Base-by-base conservation (phyloP, 2,888 invertebrate genomes). In the Incurvaria masculella region DNA sequence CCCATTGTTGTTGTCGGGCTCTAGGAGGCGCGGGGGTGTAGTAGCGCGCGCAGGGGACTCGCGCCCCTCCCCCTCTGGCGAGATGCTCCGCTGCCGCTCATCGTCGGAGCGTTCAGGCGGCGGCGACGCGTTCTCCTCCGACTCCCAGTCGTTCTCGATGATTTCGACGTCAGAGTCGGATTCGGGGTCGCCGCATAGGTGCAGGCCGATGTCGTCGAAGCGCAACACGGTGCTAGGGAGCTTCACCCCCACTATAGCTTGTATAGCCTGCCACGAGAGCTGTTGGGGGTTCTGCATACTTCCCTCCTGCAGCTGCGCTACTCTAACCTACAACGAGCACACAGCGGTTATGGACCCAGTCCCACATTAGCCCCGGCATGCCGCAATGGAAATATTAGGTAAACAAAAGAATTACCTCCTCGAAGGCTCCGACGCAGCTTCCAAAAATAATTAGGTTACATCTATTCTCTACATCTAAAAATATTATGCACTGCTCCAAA, bases 281-380 rank as follows among this genome's bases (percentile, higher is more conserved):
- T 79, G 75, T 71, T 79, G 79, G 74, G 79, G 79, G 75, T 73
- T 78, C 78, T 79, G 79, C 79, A 79, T 79, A 75, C 74, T 78
- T 75, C 68, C 73, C 71, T 48, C 45, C 44, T 38, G 45, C n/a
- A n/a, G n/a, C 47, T 47, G 78, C 66, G 73, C 78, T 75, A 79
- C 65, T 75, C 66, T 79, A 79, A 79, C 79, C 79, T 79, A 79
- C 67, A 79, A 79, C 65, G 72, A 73, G 68, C 68, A 67, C 70
- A 63, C 58, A 67, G 60, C 63, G 62, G 71, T 76, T 76, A 78
- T 69, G 66, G 62, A 57, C 61, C 57, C 57, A 44, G 45, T 49
- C 53, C 57, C 60, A 56, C 51, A 60, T 57, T 54, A 54, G 53
- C 53, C 45, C 19, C 53, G 56, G 42, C 21, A 21, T 45, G 21